Base-by-base conservation (phyloP, 64 coral and sea anemone species). In the Stichodactyla helianthus region DNA sequence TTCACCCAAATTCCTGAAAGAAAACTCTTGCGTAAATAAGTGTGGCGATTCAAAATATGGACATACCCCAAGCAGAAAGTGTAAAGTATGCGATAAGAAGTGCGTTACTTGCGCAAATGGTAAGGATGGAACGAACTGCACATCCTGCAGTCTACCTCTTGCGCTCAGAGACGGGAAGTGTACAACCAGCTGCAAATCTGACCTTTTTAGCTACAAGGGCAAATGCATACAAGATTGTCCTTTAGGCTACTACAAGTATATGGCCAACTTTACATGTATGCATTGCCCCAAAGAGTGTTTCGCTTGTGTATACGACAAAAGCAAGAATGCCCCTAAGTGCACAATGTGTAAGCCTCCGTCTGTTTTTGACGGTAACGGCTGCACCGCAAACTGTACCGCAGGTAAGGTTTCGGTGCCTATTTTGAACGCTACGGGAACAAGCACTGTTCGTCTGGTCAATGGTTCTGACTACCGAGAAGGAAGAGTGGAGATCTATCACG, bases 381-480 rank as follows among this genome's bases (percentile, higher is more conserved):
- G 94, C 58, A 15, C 83, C 8, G 15, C 1, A 6, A 97, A 97
- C 55, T 97, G 94, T 67, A 58, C 83, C 7, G 18, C 83, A 6
- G 88, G 82, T 5, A 89, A 89, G 28, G n/a, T 88, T 22, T 87
- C 91, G 12, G 88, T 97, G 0, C 91, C 91, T 54, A 19, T 55
- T 16, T n/a, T 51, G 5, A 86, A 89, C 74, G 55, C 62, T 13
- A 71, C 82, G 9, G 28, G n/a, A 15, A 12, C 25, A 77, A 26
- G 0, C 17, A 85, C 80, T 8, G 16, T 97, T 16, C 79, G 94
- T 22, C 81, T 97, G 6, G 80, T 87, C 12, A 90, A 93, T 62
- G 94, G 94, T n/a, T 84, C 87, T 1, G 94, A 97, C 76, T 82
- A 93, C 58, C 53, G 90, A 51, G 94, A 97, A 18, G 94, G 94